Percentiles rank a stretch among this genome's conserved stretches.
These are phyloP conservation scores for Andricus curvator DNA, from an alignment of 2,888 invertebrate species.

Conservation along the genomic window DNA sequence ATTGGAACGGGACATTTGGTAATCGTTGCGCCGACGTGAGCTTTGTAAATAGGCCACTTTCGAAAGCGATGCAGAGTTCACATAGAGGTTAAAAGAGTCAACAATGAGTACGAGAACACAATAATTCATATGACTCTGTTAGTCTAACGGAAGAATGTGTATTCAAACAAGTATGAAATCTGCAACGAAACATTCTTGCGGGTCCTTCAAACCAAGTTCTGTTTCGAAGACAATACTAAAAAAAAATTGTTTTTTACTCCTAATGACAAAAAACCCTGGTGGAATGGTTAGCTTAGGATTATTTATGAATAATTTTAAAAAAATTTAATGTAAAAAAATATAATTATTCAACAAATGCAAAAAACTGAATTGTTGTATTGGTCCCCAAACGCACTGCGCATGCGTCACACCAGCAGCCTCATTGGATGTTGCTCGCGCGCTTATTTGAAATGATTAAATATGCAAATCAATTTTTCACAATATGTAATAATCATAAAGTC, in stretches of 20 bases:
- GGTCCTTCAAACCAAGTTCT: background rate
- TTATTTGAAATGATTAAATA: too few species aligned
- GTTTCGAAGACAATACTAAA: background rate
- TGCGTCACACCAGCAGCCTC: too few species aligned
- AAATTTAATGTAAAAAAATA: too few species aligned
- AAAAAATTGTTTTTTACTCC: background rate
- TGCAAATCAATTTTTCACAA: too few species aligned
- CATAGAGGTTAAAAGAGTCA: constrained; percentile 30
- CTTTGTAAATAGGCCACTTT: constrained; percentile 40
- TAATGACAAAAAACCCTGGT: too few species aligned
- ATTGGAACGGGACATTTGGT: constrained; percentile 22
- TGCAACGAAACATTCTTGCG: background rate
- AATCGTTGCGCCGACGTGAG: constrained; percentile 4
- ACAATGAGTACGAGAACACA: constrained; percentile 28
- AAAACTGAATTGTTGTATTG: too few species aligned
- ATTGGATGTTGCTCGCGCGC: too few species aligned
- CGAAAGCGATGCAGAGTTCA: constrained; percentile 37
- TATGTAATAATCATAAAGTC: too few species aligned
- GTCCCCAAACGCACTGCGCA: too few species aligned
- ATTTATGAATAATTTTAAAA: too few species aligned
- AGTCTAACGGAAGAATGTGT: constrained; percentile 14
- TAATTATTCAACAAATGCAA: too few species aligned
- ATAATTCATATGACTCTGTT: constrained; percentile 33
- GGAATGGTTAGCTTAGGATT: too few species aligned
- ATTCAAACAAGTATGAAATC: background rate